phyloP scores from a whole-genome alignment of 2,888 invertebrate genomes.

The Bellardia pandia region DNA sequence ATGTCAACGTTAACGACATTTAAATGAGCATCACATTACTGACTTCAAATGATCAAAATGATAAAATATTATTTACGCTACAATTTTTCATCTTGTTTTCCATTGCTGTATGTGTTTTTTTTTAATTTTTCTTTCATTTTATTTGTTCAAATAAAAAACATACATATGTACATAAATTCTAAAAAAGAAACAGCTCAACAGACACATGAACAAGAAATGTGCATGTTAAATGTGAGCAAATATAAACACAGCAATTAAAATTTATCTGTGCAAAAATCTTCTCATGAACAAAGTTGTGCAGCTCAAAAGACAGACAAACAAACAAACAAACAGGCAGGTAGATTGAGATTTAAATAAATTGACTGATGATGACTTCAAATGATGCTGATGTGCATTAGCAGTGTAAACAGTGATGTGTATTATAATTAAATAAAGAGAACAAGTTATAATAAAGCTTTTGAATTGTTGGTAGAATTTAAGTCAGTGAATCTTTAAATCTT shows the following conservation, averaged over 20 bases:
- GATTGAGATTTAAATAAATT: constrained; percentile 50
- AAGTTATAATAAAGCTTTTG: background rate
- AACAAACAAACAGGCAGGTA: background rate
- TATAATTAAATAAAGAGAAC: constrained; percentile 6
- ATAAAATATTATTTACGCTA: constrained; percentile 66
- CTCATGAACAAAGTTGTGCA: constrained; percentile 16
- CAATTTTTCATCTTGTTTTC: constrained; percentile 55
- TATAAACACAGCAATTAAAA: constrained; percentile 68
- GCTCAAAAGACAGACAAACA: background rate
- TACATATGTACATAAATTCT: background rate
- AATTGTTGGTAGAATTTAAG: no score
- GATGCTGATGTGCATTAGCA: constrained; percentile 34
- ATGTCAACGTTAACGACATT: constrained; percentile 71
- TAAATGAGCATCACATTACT: constrained; percentile 68
- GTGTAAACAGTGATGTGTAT: background rate
- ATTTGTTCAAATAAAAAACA: constrained; percentile 41
- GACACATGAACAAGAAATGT: constrained; percentile 23
- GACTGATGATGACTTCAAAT: constrained; percentile 55
- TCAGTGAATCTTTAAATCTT: no score
- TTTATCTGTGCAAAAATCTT: constrained; percentile 51
- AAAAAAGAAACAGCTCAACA: background rate
- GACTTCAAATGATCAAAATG: constrained; percentile 65
- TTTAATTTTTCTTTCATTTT: background rate
- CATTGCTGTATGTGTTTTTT: no score
- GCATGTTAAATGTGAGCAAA: constrained; percentile 53